Evolutionary conservation across 2,797 vertebrate genomes (phyloP).

Genomic region (Phylloscopus collybita): DNA sequence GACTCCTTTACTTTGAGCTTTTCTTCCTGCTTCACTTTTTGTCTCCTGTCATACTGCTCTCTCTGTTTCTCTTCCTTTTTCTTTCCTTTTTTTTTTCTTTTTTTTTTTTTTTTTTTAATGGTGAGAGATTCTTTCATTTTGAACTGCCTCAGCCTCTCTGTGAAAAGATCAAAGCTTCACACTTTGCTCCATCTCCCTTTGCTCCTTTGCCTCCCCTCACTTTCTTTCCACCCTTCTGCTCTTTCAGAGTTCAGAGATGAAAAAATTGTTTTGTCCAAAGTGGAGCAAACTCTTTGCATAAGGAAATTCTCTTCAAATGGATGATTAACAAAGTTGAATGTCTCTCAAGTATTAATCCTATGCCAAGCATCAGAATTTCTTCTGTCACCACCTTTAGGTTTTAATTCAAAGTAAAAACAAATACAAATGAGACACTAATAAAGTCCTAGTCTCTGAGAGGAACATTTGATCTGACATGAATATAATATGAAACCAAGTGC

Average conservation of each 20-base stretch:
- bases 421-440: constrained; percentile 33
- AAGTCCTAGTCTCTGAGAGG: neutral
- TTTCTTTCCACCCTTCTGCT: neutral
- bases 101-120: neutral
- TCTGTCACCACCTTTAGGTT: constrained; percentile 47
- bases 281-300: constrained; percentile 17
- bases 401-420: constrained; percentile 51
- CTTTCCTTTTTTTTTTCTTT: neutral
- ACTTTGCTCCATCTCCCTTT: neutral
- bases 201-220: neutral
- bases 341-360: constrained; percentile 8
- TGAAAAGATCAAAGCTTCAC: constrained; percentile 62
- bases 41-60: constrained; percentile 7
- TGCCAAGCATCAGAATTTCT: constrained; percentile 26
- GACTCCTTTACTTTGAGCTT: neutral
- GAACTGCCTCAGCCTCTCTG: neutral
- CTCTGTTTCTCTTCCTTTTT: constrained; percentile 1
- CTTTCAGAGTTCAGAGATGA: neutral
- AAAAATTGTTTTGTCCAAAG: neutral
- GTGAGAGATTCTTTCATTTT: constrained; percentile 55
- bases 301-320: constrained; percentile 32
- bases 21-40: neutral
- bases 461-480: constrained; percentile 20
- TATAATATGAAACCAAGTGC: neutral
- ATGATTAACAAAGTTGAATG: constrained; percentile 24